phyloP scores from a whole-genome alignment of 2,797 vertebrate species.

The Clarias laeviceps region DNA sequence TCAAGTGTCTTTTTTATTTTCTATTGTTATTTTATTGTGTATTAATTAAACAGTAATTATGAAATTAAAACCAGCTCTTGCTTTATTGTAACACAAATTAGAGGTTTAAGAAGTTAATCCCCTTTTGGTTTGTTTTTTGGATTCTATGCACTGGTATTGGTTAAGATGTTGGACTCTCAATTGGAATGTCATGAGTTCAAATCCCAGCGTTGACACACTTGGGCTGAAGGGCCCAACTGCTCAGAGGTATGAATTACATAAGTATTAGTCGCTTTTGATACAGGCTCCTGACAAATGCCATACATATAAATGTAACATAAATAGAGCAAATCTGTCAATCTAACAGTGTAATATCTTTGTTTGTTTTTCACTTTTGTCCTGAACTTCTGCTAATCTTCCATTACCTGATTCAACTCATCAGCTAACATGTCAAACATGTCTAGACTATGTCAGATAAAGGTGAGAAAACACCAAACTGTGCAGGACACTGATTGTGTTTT shows the following conservation, averaged over 20 bases:
- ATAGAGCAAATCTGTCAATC: background rate
- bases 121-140: background rate
- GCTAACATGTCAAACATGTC: background rate
- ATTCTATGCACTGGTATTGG: background rate
- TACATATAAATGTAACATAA: no score
- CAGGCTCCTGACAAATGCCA: no score
- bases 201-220: no score
- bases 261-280: no score
- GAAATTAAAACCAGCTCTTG: background rate
- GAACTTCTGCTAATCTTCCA: background rate
- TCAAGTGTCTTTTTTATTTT: background rate
- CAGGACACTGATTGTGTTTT: background rate
- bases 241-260: no score
- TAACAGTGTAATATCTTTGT: background rate
- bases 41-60: background rate
- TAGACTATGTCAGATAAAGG: background rate
- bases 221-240: no score
- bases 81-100: background rate
- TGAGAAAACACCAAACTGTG: background rate
- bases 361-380: background rate
- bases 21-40: background rate
- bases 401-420: background rate
- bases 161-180: no score
- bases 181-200: no score
- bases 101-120: background rate